Base-by-base conservation (phyloP, 2,113 vertebrate species). In the Pterocles burchelli region DNA sequence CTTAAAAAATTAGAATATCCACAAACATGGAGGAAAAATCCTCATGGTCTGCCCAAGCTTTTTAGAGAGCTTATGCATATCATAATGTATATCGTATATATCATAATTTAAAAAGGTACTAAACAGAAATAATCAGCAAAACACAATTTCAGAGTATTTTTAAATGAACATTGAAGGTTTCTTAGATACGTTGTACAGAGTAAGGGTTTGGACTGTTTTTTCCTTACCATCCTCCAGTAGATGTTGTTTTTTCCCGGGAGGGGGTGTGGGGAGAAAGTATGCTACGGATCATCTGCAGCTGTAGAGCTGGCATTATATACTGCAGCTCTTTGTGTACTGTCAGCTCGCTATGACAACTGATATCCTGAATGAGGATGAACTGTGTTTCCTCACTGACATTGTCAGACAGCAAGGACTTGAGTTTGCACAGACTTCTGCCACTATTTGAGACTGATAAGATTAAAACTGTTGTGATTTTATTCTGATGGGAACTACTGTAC, bases 381-480 rank as follows among this genome's bases (percentile, higher is more conserved):
- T 89, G 88, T 54, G 46, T 48, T 91, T 81, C 78, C 80, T 94
- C 82, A 59, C 68, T 82, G 95, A 83, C 91, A 49, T 15, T 84
- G 82, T 78, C 93, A 95, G 88, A 90, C 94, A 85, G 88, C 54
- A 61, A 86, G 58, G 52, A 83, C 80, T 75, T 10, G 74, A 81
- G 88, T 68, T 71, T 90, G 71, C 89, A 85, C 83, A 89, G 94
- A 31, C 65, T 80, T 58, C 88, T 97, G 86, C 80, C 71, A 36
- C 55, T 61, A 22, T 57, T 71, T 49, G 54, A 61, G 80, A 62
- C 52, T 49, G 94, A 78, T 71, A 82, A 95, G 68, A 94, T 77
- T 74, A 45, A 82, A 89, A 55, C 17, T 38, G 71, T 26, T 75
- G 67, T 59, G 78, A 48, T 85, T 83, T 65, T 61, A 17, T 49